A percentile compares a stretch with the other conserved stretches of the same genome.
phyloP scores from a whole-genome alignment of 53 echinoderm and acorn worm species.

The Paelopatides confundens region DNA sequence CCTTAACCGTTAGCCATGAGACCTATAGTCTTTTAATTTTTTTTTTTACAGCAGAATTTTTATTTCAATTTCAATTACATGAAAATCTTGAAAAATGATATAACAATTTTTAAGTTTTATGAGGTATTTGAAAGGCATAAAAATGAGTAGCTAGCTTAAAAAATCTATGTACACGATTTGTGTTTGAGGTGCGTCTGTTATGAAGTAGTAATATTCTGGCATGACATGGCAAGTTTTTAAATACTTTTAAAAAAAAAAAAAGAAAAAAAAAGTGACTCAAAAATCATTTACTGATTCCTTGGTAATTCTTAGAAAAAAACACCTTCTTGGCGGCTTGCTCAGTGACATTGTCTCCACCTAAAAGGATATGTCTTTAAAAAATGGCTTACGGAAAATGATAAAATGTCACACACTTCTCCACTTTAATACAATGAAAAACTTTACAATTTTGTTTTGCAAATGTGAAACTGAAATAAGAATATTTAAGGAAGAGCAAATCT shows the following conservation, averaged over 20 bases:
- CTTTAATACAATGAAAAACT: slow-evolving; percentile 43
- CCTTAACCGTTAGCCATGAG: too few relatives aligned
- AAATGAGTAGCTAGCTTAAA: slow-evolving; percentile 39
- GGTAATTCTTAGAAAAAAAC: background rate
- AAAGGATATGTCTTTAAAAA: background rate
- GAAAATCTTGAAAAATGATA: slow-evolving; percentile 26
- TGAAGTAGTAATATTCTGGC: slow-evolving; percentile 49
- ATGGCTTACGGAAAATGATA: slow-evolving; percentile 43
- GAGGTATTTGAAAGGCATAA: slow-evolving; percentile 49
- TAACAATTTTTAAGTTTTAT: slow-evolving; percentile 28
- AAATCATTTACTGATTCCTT: slow-evolving; percentile 34
- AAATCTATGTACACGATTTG: slow-evolving; percentile 48
- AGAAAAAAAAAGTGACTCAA: slow-evolving; percentile 1
- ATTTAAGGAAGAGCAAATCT: slow-evolving; percentile 7
- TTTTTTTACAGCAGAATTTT: background rate
- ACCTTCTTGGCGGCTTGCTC: background rate
- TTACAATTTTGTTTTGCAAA: background rate
- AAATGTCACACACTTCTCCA: slow-evolving; percentile 57
- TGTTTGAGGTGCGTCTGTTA: slow-evolving; percentile 32
- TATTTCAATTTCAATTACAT: slow-evolving; percentile 4
- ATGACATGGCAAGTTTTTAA: slow-evolving; percentile 30
- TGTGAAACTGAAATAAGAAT: background rate
- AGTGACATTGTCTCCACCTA: background rate
- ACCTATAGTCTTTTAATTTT: too few relatives aligned
- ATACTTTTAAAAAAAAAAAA: slow-evolving; percentile 12